Conservation (phyloP, 2,888 invertebrate genomes). For the Bombyx huttoni region DNA sequence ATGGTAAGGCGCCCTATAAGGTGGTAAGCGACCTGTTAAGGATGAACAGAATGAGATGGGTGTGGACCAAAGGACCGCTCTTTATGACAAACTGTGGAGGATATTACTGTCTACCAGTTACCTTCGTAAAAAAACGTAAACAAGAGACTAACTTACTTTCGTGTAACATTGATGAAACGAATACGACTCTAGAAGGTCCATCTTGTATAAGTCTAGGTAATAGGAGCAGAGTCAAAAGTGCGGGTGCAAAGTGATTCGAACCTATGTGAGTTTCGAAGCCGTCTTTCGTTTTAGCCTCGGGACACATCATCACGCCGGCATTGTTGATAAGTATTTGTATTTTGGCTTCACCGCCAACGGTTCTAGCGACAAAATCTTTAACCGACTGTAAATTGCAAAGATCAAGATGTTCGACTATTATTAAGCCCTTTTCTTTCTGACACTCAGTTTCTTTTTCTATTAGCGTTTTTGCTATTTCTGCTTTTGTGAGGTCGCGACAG, state of each 20-base stretch:
- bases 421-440: conserved; percentile 19
- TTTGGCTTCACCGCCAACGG: conserved; percentile 50
- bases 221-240: conserved; percentile 73
- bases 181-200: conserved; percentile 74
- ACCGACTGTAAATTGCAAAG: conserved; percentile 71
- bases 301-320: conserved; percentile 79
- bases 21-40: no score
- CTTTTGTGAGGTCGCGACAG: conserved; percentile 56
- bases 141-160: conserved; percentile 28
- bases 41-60: no score
- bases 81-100: no score
- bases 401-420: conserved; percentile 63
- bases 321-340: conserved; percentile 77
- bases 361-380: conserved; percentile 55
- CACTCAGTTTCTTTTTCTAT: conserved; percentile 36
- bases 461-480: conserved; percentile 62
- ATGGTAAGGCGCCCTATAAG: no score
- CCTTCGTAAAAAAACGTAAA: not conserved
- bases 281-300: conserved; percentile 73
- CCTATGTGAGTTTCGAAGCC: conserved; percentile 79
- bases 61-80: no score
- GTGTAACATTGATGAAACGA: conserved; percentile 74
- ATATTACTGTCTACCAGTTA: no score
- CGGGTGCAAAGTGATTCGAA: conserved; percentile 78
- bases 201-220: conserved; percentile 72